A percentile compares a stretch with the other conserved stretches of the same genome.
Evolutionary conservation across 2,113 vertebrate species (phyloP).

Genomic region (Gavialis gangeticus): DNA sequence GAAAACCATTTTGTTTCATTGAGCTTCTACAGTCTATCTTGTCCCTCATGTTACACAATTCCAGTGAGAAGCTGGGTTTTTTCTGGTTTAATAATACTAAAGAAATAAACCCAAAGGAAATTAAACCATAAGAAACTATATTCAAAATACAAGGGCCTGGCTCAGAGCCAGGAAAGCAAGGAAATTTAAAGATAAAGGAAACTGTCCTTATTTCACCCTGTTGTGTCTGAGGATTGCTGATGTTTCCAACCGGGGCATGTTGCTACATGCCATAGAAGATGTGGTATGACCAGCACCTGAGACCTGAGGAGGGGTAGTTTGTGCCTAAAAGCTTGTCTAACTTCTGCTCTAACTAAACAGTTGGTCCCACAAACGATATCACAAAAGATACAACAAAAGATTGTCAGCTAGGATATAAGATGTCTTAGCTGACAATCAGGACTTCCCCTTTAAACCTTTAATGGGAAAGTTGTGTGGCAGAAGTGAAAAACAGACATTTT

Average conservation of each 20-base stretch:
- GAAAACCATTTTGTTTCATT: not conserved
- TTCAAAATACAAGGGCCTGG: slow-evolving; percentile 72
- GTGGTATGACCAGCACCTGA: too few relatives aligned
- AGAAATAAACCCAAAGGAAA: slow-evolving; percentile 62
- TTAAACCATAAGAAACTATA: slow-evolving; percentile 74
- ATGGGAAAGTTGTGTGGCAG: slow-evolving; percentile 35
- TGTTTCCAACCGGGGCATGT: slow-evolving; percentile 46
- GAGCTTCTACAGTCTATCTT: not conserved
- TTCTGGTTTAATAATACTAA: slow-evolving; percentile 8
- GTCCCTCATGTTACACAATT: not conserved
- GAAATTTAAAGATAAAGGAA: slow-evolving; percentile 76
- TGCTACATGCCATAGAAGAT: rapidly evolving
- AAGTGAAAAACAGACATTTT: rapidly evolving
- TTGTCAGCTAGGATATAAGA: not conserved
- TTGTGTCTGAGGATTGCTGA: slow-evolving; percentile 18
- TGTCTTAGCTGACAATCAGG: slow-evolving; percentile 16
- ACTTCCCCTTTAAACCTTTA: slow-evolving; percentile 2
- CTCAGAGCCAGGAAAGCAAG: slow-evolving; percentile 65
- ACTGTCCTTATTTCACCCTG: slow-evolving; percentile 67
- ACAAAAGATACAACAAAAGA: too few relatives aligned
- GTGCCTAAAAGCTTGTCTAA: too few relatives aligned
- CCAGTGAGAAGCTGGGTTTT: slow-evolving; percentile 47
- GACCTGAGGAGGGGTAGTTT: too few relatives aligned
- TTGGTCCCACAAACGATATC: too few relatives aligned
- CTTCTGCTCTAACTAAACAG: too few relatives aligned